Percentiles rank a stretch among this genome's conserved stretches.
Conservation (phyloP, 2,888 invertebrate genomes). For the Myopa tessellatipennis region DNA sequence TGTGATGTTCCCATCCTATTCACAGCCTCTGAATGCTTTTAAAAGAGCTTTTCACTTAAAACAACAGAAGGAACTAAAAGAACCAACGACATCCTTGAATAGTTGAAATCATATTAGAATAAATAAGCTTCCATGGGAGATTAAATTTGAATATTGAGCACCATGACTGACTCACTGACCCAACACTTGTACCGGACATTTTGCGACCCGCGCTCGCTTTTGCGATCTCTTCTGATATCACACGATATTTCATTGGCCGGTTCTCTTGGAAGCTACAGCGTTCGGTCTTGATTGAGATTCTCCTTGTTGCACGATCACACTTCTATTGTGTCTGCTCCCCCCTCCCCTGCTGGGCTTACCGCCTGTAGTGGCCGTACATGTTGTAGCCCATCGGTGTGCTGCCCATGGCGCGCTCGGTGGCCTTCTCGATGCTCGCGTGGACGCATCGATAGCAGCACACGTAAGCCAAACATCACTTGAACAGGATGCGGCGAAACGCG, state of each 20-base stretch:
- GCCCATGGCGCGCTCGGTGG: constrained; percentile 69
- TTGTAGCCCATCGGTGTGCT: constrained; percentile 68
- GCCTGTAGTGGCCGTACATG: constrained; percentile 65
- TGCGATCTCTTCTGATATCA: too few species aligned
- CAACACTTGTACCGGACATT: too few species aligned
- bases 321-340: not conserved
- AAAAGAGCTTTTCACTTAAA: constrained; percentile 59
- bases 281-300: too few species aligned
- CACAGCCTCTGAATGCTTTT: constrained; percentile 66
- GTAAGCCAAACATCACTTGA: constrained; percentile 92
- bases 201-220: too few species aligned
- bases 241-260: too few species aligned
- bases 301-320: not conserved
- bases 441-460: constrained; percentile 86
- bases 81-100: too few species aligned
- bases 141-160: too few species aligned
- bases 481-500: constrained; percentile 94
- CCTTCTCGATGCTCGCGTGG: constrained; percentile 69
- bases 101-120: too few species aligned
- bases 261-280: too few species aligned
- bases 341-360: constrained; percentile 56
- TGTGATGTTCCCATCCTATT: constrained; percentile 54
- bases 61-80: not conserved
- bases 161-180: too few species aligned
- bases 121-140: too few species aligned